phyloP scores from a whole-genome alignment of 2,113 vertebrate species.

The Apus apus region DNA sequence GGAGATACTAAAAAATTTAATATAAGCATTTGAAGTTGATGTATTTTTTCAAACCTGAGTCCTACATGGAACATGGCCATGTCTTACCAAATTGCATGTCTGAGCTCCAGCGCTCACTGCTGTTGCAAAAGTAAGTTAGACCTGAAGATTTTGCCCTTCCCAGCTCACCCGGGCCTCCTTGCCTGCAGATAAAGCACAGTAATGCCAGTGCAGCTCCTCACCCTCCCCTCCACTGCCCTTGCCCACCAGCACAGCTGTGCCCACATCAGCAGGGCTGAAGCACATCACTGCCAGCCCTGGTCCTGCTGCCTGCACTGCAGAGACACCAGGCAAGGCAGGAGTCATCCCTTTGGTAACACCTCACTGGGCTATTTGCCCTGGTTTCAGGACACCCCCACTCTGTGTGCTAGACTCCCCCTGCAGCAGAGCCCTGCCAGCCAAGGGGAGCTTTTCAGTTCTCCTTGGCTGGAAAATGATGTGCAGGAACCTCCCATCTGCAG shows the following conservation, averaged over 20 bases:
- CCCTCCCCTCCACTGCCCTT: background rate
- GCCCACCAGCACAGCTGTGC: background rate
- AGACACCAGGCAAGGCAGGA: background rate
- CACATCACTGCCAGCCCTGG: background rate
- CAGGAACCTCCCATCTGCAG: background rate
- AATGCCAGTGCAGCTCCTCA: rapidly evolving
- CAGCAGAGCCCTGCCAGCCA: background rate
- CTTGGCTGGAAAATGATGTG: background rate
- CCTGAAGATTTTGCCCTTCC: background rate
- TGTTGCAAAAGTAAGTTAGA: background rate
- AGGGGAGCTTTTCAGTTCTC: background rate
- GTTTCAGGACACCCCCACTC: background rate
- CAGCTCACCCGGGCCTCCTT: background rate
- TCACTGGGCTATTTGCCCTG: background rate
- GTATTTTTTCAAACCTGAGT: rapidly evolving
- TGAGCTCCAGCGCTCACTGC: background rate
- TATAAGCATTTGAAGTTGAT: background rate
- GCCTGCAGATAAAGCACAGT: background rate
- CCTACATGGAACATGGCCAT: rapidly evolving
- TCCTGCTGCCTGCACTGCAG: background rate
- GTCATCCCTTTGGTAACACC: background rate
- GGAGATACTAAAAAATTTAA: background rate
- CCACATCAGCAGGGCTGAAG: background rate
- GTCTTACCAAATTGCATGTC: rapidly evolving
- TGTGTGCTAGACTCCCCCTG: background rate